phyloP scores from a whole-genome alignment of 2,113 vertebrate genomes.

The Pituophis catenifer region DNA sequence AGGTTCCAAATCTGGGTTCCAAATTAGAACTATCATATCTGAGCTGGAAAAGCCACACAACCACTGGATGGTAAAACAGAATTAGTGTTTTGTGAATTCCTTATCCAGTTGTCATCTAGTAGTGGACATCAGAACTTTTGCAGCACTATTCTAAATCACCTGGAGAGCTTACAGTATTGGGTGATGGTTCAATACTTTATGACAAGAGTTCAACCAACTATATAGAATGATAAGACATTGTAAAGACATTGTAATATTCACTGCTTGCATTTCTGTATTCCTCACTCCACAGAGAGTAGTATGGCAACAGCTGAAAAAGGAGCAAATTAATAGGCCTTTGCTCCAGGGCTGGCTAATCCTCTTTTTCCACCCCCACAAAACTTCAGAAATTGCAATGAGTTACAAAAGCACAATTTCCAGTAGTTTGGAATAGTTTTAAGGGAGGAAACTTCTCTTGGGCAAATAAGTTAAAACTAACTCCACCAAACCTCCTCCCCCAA shows the following conservation, averaged over 20 bases:
- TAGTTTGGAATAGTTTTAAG: not conserved
- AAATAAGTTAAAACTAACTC: not conserved
- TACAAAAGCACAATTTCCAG: not conserved
- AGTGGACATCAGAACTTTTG: not conserved
- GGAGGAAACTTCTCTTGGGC: not conserved
- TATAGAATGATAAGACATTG: not conserved
- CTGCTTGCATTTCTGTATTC: not conserved
- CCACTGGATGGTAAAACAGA: not conserved
- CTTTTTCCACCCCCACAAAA: not conserved
- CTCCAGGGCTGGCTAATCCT: not conserved
- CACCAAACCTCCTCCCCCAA: not conserved
- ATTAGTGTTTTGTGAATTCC: not conserved
- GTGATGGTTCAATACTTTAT: not conserved
- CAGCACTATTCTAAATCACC: not conserved
- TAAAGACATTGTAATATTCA: not conserved
- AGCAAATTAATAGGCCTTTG: not conserved
- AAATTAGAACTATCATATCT: not conserved
- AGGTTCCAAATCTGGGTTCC: not conserved
- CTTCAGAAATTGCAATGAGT: not conserved
- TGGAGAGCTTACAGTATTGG: not conserved
- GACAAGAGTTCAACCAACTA: not conserved
- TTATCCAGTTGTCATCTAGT: not conserved
- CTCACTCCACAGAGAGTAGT: not conserved
- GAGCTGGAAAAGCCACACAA: not conserved
- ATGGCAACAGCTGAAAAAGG: not conserved